Percentiles rank a stretch among this genome's conserved stretches.
phyloP scores from a whole-genome alignment of 2,888 invertebrate genomes.

The Ischnus inquisitorius region DNA sequence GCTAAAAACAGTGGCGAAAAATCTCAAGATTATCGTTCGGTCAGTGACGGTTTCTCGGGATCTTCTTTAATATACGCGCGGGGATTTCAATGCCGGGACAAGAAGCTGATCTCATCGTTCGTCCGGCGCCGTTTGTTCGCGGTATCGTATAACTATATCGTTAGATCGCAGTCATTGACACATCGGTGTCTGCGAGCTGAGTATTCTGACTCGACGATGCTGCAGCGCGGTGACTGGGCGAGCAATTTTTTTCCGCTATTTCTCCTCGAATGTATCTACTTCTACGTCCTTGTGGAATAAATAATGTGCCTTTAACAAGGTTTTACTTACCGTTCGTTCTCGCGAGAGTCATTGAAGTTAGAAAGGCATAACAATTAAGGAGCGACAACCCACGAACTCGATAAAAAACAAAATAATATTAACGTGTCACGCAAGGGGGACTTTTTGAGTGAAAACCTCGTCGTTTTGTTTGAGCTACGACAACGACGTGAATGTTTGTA shows the following conservation, averaged over 20 bases:
- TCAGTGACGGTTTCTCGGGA: neutral
- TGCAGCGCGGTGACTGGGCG: slow-evolving; percentile 11
- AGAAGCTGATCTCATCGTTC: slow-evolving; percentile 66
- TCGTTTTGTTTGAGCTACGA: no score
- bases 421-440: no score
- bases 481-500: no score
- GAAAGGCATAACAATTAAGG: no score
- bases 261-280: neutral
- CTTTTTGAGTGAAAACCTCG: no score
- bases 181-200: slow-evolving; percentile 15
- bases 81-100: slow-evolving; percentile 77
- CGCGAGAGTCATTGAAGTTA: no score
- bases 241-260: slow-evolving; percentile 13
- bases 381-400: no score
- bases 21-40: neutral
- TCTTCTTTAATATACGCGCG: slow-evolving; percentile 59
- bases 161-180: slow-evolving; percentile 44
- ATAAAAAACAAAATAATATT: no score
- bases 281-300: neutral
- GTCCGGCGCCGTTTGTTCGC: slow-evolving; percentile 25
- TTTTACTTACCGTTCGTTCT: neutral
- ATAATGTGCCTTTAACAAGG: neutral
- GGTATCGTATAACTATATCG: neutral
- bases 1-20: neutral
- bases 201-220: neutral